Evolutionary conservation across 2,797 vertebrate genomes (phyloP).

Genomic region (Acomys russatus): DNA sequence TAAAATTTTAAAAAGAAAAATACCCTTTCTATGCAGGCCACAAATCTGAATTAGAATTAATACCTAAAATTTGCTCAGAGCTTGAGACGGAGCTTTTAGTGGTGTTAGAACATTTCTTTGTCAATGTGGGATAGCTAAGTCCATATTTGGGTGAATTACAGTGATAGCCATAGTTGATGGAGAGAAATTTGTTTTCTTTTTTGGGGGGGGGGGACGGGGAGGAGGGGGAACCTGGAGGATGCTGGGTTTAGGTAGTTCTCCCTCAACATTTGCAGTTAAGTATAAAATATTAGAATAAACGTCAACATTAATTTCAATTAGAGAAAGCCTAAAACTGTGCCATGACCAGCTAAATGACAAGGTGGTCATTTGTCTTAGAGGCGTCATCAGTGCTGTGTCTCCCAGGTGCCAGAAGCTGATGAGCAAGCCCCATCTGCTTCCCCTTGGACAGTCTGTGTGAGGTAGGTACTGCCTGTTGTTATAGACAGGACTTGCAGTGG

Average conservation of each 20-base stretch:
- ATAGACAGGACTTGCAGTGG: neutral
- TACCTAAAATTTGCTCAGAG: neutral
- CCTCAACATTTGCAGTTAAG: constrained; percentile 27
- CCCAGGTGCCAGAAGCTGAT: accelerated
- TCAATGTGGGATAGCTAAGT: neutral
- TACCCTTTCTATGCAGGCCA: neutral
- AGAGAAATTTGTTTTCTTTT: neutral
- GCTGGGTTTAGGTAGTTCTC: neutral
- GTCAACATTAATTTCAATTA: neutral
- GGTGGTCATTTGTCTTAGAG: neutral
- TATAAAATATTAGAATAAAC: neutral
- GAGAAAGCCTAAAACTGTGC: neutral
- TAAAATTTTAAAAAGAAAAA: neutral
- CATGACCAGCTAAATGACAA: too few species aligned
- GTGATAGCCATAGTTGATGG: neutral
- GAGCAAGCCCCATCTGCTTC: neutral
- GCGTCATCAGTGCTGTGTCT: neutral
- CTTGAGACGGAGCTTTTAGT: constrained; percentile 17
- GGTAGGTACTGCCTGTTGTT: neutral
- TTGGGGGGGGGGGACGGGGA: too few species aligned
- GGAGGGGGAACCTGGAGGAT: neutral
- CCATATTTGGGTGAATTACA: neutral
- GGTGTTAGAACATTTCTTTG: constrained; percentile 30
- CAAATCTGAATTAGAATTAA: neutral
- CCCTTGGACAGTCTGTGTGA: neutral